phyloP scores from a whole-genome alignment of 2,797 vertebrate genomes.

The Myotis planiceps region DNA sequence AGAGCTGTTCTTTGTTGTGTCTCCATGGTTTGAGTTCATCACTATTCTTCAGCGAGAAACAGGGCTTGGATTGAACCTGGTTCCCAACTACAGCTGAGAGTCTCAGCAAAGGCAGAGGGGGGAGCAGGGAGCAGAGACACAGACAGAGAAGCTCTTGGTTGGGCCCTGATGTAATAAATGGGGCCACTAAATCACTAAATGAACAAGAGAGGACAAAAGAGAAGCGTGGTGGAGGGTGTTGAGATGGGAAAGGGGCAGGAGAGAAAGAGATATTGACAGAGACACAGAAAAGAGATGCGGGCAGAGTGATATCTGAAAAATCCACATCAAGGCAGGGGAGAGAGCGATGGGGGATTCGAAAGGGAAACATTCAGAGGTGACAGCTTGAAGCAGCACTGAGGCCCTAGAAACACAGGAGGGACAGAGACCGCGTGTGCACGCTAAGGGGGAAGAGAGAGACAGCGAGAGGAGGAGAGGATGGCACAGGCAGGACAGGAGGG shows the following conservation, averaged over 20 bases:
- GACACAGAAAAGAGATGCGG: constrained; percentile 3
- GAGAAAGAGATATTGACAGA: constrained; percentile 59
- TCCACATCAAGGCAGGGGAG: not conserved
- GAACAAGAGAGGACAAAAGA: constrained; percentile 66
- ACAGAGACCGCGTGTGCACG: fast-evolving
- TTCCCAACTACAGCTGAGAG: constrained; percentile 80
- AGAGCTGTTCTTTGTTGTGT: constrained; percentile 83
- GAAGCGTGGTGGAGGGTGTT: not conserved
- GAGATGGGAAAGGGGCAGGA: not conserved
- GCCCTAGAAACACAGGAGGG: not conserved
- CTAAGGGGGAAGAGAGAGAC: too few relatives aligned
- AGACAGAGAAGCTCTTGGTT: constrained; percentile 77
- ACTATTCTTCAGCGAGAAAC: constrained; percentile 79
- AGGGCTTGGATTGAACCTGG: constrained; percentile 84
- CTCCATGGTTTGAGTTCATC: constrained; percentile 69
- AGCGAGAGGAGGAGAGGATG: not conserved
- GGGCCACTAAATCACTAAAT: constrained; percentile 71
- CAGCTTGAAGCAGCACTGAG: not conserved
- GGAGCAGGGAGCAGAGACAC: not conserved
- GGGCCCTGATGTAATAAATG: constrained; percentile 61
- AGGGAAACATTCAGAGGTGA: not conserved
- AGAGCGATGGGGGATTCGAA: not conserved
- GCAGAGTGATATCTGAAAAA: not conserved
- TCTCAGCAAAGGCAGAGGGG: not conserved
- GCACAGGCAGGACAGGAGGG: not conserved